Evolutionary conservation across 2,113 vertebrate genomes (phyloP).

Genomic region (Strigops habroptila): DNA sequence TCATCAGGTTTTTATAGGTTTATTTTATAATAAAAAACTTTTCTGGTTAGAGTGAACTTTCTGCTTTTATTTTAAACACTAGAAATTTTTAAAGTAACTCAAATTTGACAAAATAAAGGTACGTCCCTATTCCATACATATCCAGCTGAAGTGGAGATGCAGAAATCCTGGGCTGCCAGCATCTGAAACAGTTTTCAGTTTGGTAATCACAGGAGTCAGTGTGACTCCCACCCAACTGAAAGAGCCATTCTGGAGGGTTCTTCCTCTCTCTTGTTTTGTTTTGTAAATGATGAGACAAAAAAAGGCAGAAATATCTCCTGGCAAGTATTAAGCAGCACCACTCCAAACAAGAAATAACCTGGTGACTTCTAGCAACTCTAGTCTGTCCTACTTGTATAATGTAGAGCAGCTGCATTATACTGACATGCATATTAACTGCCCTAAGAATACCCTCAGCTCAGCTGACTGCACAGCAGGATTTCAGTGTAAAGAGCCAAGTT

Average conservation of each 20-base stretch:
- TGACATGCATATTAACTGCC: conserved; percentile 4
- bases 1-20: neutral
- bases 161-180: neutral
- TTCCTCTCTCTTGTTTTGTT: neutral
- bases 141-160: neutral
- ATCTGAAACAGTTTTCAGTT: neutral
- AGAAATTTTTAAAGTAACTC: neutral
- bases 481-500: conserved; percentile 17
- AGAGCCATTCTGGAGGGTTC: neutral
- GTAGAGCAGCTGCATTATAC: conserved; percentile 20
- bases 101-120: neutral
- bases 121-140: neutral
- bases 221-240: neutral
- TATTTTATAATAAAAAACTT: neutral
- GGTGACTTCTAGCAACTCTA: neutral
- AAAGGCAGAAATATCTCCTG: neutral
- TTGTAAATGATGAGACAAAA: neutral
- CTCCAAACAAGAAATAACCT: neutral
- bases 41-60: neutral
- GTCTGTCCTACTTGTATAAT: conserved; percentile 19
- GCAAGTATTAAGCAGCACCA: neutral
- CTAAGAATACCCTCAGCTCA: conserved; percentile 39
- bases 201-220: neutral
- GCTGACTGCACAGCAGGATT: conserved; percentile 47
- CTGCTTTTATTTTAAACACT: neutral